Base-by-base conservation (phyloP, 2,113 vertebrate species). In the Ptyas mucosa region DNA sequence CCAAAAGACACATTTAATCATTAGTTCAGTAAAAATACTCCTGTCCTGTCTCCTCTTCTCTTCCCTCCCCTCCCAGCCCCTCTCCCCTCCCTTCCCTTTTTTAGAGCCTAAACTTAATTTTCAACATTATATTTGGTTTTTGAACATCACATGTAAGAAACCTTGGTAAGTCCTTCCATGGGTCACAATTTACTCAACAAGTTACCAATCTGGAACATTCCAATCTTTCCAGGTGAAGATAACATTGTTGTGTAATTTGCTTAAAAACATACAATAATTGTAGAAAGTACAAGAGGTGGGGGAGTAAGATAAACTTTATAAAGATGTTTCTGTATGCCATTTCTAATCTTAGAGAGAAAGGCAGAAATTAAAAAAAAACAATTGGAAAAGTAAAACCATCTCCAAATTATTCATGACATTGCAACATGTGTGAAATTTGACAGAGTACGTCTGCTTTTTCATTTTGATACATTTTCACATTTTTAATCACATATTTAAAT, bases 231-330 rank as follows among this genome's bases (percentile, higher is more conserved):
- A 15, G 2, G 29, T 34, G n/a, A 88, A 34, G 58, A 53, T 39
- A 53, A 88, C 34, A 43, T 75, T 92, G 49, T 12, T 88, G 11
- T 53, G 49, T 69, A 96, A 97, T 97, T 94, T 96, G 94, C 93
- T 96, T 46, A 46, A 94, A 94, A 54, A 94, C 93, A 92, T 96
- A 97, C 52, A 52, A 2, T 52, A 52, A 97, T 97, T 97, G 93
- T n/a, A n/a, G n/a, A n/a, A n/a, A n/a, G n/a, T n/a, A n/a, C n/a
- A n/a, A n/a, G n/a, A n/a, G n/a, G n/a, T n/a, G n/a, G n/a, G n/a
- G n/a, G n/a, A n/a, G n/a, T n/a, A n/a, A n/a, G n/a, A n/a, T n/a
- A n/a, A n/a, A n/a, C n/a, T n/a, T n/a, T n/a, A n/a, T n/a, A n/a
- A n/a, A n/a, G 95, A 95, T 87, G 96, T 96, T 93, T 94, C 96